Evolutionary conservation across 2,888 invertebrate genomes (phyloP).

Genomic region (Chalcis sispes): DNA sequence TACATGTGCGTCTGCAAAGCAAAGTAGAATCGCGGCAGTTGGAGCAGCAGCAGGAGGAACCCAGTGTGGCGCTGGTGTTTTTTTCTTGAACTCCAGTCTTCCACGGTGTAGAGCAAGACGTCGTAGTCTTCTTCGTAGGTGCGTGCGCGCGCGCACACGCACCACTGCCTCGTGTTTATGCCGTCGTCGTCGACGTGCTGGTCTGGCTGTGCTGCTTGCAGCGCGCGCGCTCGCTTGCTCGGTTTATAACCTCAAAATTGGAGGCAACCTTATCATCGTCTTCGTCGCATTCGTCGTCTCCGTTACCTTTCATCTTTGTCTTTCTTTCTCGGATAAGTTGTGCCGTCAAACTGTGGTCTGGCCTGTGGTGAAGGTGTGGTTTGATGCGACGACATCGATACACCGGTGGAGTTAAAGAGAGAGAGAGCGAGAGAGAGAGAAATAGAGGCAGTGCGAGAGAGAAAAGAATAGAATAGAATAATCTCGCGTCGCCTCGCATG

Average conservation of each 20-base stretch:
- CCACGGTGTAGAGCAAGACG: conserved; percentile 24
- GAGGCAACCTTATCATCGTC: conserved; percentile 4
- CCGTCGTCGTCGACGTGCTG: conserved; percentile 8
- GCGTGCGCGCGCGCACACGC: background rate
- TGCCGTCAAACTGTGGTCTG: background rate
- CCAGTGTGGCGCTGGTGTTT: conserved; percentile 30
- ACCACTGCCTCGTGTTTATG: background rate
- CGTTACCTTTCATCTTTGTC: too few species aligned
- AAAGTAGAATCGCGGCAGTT: background rate
- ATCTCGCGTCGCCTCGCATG: background rate
- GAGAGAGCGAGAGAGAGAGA: background rate
- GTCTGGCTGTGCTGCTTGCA: conserved; percentile 13
- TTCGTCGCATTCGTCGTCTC: background rate
- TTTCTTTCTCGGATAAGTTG: background rate
- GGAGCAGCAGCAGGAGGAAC: too few species aligned
- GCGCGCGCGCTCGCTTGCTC: background rate
- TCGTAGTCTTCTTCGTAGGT: conserved; percentile 1
- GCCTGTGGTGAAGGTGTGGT: conserved; percentile 28
- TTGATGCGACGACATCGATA: too few species aligned
- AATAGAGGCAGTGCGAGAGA: background rate
- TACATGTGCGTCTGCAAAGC: background rate
- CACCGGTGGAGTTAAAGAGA: background rate
- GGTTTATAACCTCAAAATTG: conserved; percentile 46
- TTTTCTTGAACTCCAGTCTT: background rate
- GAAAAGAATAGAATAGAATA: too few species aligned